These are phyloP conservation scores for Eupleurogrammus muticus DNA, from an alignment of 2,797 vertebrate species.

Conservation along the genomic window DNA sequence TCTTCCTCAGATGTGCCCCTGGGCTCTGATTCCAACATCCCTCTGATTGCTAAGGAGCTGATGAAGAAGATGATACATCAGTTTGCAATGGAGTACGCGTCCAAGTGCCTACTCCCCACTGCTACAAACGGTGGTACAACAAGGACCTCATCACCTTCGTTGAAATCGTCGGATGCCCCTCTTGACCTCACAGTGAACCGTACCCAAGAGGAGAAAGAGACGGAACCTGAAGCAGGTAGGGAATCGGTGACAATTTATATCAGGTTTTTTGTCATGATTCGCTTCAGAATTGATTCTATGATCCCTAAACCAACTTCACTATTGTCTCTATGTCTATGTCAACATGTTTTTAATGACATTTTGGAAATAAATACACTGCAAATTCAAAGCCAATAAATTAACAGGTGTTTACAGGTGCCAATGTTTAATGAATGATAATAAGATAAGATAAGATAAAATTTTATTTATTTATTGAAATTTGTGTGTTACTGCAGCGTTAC, in stretches of 20 bases:
- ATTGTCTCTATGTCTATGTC: too few species aligned
- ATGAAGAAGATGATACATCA: conserved; percentile 99
- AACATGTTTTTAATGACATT: neutral
- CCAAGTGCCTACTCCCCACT: conserved; percentile 94
- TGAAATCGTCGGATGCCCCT: conserved; percentile 91
- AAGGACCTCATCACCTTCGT: conserved; percentile 84
- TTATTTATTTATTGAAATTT: too few species aligned
- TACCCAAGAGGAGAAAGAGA: conserved; percentile 84
- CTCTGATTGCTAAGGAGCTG: conserved; percentile 97
- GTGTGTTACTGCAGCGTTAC: too few species aligned
- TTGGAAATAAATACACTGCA: neutral
- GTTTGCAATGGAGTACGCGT: conserved; percentile 98
- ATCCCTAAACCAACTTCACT: too few species aligned
- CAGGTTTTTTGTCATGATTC: neutral
- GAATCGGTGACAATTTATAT: neutral
- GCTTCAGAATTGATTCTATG: neutral
- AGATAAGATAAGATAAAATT: too few species aligned
- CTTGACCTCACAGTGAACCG: conserved; percentile 97
- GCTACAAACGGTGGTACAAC: conserved; percentile 87
- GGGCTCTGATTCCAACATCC: conserved; percentile 96
- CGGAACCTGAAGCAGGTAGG: conserved; percentile 86
- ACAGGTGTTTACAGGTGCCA: conserved; percentile 5
- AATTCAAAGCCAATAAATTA: conserved; percentile 2
- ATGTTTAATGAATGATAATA: neutral
- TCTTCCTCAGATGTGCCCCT: conserved; percentile 91